Conservation (phyloP, 2,797 vertebrate species). For the Natrix natrix region DNA sequence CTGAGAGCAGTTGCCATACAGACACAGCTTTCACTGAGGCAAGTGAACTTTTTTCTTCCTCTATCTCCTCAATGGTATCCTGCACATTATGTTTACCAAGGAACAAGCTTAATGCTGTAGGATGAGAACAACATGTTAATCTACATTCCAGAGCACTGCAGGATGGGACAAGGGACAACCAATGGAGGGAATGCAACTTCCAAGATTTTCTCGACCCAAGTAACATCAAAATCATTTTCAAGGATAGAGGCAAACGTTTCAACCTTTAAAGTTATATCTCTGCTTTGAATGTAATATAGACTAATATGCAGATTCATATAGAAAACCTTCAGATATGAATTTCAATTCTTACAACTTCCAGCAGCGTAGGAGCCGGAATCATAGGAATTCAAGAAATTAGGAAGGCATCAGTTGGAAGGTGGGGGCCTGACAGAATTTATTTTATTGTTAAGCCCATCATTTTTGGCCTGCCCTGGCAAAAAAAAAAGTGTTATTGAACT, state of each 20-base stretch:
- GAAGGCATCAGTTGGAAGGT: not conserved
- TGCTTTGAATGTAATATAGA: not conserved
- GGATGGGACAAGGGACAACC: accelerated
- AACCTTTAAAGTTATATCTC: not conserved
- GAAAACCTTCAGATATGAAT: not conserved
- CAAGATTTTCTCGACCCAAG: not conserved
- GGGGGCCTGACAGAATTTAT: not conserved
- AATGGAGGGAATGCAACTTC: too few relatives aligned
- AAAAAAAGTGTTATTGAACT: not conserved
- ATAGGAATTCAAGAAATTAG: not conserved
- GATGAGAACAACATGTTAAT: not conserved
- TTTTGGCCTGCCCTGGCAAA: not conserved
- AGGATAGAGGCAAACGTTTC: not conserved
- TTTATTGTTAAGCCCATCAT: not conserved
- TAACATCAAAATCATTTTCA: not conserved
- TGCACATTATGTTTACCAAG: slow-evolving; percentile 75
- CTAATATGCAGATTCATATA: not conserved
- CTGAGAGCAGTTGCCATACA: slow-evolving; percentile 74
- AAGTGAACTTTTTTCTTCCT: slow-evolving; percentile 81
- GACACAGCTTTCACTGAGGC: slow-evolving; percentile 76
- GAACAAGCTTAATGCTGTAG: slow-evolving; percentile 79
- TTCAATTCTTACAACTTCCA: not conserved
- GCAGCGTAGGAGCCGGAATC: not conserved
- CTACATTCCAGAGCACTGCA: not conserved
- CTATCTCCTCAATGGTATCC: slow-evolving; percentile 84